Evolutionary conservation across 2,113 vertebrate genomes (phyloP).

Genomic region (Pseudorectes ferrugineus): DNA sequence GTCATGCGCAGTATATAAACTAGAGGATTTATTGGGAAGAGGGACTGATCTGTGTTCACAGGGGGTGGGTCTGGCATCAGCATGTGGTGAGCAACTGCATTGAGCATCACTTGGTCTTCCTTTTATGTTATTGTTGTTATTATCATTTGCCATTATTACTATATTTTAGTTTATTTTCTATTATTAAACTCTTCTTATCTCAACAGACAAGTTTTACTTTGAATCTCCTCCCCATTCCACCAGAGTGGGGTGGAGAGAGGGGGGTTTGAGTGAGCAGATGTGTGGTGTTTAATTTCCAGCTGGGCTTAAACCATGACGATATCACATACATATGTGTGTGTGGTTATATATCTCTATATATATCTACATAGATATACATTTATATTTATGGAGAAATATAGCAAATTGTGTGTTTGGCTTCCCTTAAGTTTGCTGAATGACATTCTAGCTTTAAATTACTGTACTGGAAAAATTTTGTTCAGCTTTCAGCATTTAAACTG

Average conservation of each 20-base stretch:
- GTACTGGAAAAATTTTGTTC: not conserved
- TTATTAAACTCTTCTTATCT: not conserved
- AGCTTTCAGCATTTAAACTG: not conserved
- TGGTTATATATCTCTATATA: not conserved
- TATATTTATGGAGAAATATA: not conserved
- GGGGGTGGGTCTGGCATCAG: not conserved
- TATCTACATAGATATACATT: not conserved
- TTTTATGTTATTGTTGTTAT: not conserved
- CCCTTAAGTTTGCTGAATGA: not conserved
- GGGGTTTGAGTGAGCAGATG: accelerated
- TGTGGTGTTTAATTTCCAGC: not conserved
- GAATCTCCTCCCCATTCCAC: not conserved
- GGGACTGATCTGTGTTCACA: not conserved
- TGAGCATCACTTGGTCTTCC: not conserved
- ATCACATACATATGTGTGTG: too few species aligned
- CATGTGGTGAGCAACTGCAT: not conserved
- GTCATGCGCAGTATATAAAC: not conserved
- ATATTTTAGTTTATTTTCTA: not conserved
- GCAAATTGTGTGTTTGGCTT: not conserved
- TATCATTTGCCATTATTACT: not conserved
- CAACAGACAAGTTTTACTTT: not conserved
- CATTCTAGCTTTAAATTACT: not conserved
- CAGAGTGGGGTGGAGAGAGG: not conserved
- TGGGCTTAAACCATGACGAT: not conserved
- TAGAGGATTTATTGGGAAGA: not conserved